phyloP scores from a whole-genome alignment of 2,797 vertebrate species.

The Natrix natrix region DNA sequence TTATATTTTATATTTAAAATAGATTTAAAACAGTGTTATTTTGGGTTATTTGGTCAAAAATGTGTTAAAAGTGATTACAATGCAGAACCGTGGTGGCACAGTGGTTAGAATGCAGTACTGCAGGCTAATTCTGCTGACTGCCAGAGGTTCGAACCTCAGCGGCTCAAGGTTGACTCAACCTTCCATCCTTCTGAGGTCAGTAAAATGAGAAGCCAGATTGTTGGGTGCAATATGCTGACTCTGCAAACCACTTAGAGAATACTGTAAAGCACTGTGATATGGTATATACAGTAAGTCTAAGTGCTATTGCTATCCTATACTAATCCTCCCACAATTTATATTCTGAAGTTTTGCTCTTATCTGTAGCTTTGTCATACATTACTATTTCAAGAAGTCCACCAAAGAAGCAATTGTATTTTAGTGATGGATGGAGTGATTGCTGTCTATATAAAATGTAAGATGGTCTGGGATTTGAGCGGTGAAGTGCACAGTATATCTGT shows the following conservation, averaged over 20 bases:
- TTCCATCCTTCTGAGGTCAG: background rate
- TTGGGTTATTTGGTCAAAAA: background rate
- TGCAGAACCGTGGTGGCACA: background rate
- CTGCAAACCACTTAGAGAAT: background rate
- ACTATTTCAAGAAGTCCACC: background rate
- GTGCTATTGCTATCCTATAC: background rate
- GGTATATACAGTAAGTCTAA: background rate
- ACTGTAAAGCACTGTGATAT: background rate
- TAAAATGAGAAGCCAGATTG: background rate
- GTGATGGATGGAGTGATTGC: background rate
- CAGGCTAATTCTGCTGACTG: background rate
- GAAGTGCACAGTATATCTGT: background rate
- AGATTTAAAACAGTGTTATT: background rate
- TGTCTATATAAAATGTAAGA: constrained; percentile 25
- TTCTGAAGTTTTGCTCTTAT: background rate
- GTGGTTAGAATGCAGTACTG: background rate
- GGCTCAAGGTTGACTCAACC: background rate
- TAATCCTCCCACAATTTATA: constrained; percentile 10
- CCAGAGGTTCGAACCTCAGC: background rate
- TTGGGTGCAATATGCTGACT: background rate
- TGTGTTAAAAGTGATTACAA: background rate
- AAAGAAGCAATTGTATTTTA: background rate
- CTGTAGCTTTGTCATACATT: background rate
- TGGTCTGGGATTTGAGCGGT: background rate
- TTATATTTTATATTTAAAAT: background rate